Percentiles rank a stretch among this genome's conserved stretches.
Evolutionary conservation across 2,797 vertebrate species (phyloP).

Genomic region (Takifugu rubripes): DNA sequence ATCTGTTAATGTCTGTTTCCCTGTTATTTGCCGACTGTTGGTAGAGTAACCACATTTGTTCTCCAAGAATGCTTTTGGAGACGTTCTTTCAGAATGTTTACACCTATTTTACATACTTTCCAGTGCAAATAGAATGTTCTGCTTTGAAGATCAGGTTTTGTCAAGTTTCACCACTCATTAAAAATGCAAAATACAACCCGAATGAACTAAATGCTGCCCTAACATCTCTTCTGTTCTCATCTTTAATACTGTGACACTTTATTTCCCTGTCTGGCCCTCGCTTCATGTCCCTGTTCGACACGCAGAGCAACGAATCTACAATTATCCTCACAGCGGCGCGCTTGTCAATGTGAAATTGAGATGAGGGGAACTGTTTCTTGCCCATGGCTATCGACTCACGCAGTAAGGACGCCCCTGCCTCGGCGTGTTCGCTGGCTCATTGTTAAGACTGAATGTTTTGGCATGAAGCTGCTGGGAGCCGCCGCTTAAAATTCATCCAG

Average conservation of each 20-base stretch:
- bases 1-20: no score
- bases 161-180: slow-evolving; percentile 35
- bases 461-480: slow-evolving; percentile 43
- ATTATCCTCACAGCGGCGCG: slow-evolving; percentile 50
- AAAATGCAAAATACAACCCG: slow-evolving; percentile 46
- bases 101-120: slow-evolving; percentile 28
- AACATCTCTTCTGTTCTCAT: slow-evolving; percentile 44
- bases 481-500: slow-evolving; percentile 46
- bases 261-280: slow-evolving; percentile 1
- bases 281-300: slow-evolving; percentile 12
- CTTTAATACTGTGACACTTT: slow-evolving; percentile 32
- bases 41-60: no score
- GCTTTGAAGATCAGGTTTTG: slow-evolving; percentile 19
- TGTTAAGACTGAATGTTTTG: slow-evolving; percentile 42
- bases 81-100: neutral
- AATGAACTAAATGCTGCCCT: slow-evolving; percentile 44
- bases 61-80: no score
- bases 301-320: slow-evolving; percentile 39
- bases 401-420: slow-evolving; percentile 19
- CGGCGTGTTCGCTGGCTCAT: slow-evolving; percentile 22
- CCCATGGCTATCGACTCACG: slow-evolving; percentile 24
- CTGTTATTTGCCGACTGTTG: no score
- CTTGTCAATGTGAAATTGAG: slow-evolving; percentile 43
- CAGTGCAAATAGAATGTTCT: slow-evolving; percentile 47
- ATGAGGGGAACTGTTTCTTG: slow-evolving; percentile 28